Evolutionary conservation across 2,888 invertebrate species (phyloP), one percentile per base, ranked within the genome.

Genomic region (Helicoverpa assulta): DNA sequence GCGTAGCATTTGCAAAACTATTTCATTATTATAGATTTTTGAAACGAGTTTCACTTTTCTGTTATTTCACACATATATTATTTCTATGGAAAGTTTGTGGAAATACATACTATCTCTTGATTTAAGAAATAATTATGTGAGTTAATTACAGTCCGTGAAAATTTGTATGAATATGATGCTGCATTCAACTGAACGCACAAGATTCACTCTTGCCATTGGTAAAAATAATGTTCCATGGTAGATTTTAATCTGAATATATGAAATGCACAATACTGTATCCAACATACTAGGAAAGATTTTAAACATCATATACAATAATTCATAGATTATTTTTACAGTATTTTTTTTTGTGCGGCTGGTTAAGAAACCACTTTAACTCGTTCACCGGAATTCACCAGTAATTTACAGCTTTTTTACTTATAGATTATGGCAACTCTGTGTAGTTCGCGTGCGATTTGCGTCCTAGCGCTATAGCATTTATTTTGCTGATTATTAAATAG

Each of bases 401-500:
- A 5, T n/a, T 47, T 47, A n/a, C n/a, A 47, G 47, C 47, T 16
- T 47, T 16, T 70, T 54, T n/a, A 52, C 0, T 5, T 14, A n/a
- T 47, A 1, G 50, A 8, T 33, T 55, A 70, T 88, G 83, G 87
- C 78, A 88, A 87, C 84, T 70, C 83, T 78, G 70, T 80, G 33
- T 78, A 86, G 90, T 91, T 93, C 91, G 93, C 92, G 90, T 94
- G 93, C 89, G 86, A 92, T 91, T 94, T 94, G 94, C 94, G 94
- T 94, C 93, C 93, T 89, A 88, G 85, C 82, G 77, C 72, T 76
- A 66, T 82, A 85, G 85, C 83, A 86, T 86, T 87, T 89, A 86
- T 87, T 90, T 90, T 88, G 85, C 67, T 85, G 78, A 81, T 74
- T 83, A 85, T 78, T 88, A 78, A 82, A 81, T 76, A 83, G 80